Base-by-base conservation (phyloP, 2,888 invertebrate species). In the Sinhomidia bicolor region DNA sequence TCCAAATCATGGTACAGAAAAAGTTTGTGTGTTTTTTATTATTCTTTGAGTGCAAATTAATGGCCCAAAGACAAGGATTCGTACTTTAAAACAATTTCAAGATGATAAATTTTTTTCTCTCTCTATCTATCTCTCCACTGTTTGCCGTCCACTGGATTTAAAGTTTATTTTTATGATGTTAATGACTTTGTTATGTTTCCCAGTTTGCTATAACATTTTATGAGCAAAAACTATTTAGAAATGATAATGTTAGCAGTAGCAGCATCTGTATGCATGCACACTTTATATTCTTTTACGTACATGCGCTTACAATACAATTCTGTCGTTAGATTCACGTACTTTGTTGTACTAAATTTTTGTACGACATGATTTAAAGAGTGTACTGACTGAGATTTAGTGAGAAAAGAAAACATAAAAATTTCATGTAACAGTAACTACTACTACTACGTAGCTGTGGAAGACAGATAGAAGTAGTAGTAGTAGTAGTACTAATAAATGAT, bases 71-170 rank as follows among this genome's bases (percentile, higher is more conserved):
- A 76, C 76, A 51, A 47, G 76, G 23, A 51, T 76, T 76, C 44
- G 51, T 76, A 76, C 76, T 76, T 76, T 76, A 76, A 76, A 76
- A 76, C 23, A 51, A 51, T 76, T 76, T 76, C 10, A 2, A 76
- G 14, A 6, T 26, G 20, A 76, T 76, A 44, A 76, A 51, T 26
- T 4, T 51, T 4, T 26, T 17, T 47, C 23, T 74, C 20, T 7
- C 14, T n/a, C n/a, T 47, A n/a, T 9, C 14, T n/a, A 47, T 41
- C 41, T 47, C 47, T n/a, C 10, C 14, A 47, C n/a, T n/a, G n/a
- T 36, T 36, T 36, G 36, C 7, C 36, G 36, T 76, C 23, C 23
- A 51, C 12, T 47, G 76, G 10, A 4, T n/a, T 36, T 7, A 36
- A 36, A 3, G 36, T 36, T 36, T 54, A 54, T n/a, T 62, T 36